phyloP scores from a whole-genome alignment of 2,888 invertebrate genomes.

The Coelinius sp. region DNA sequence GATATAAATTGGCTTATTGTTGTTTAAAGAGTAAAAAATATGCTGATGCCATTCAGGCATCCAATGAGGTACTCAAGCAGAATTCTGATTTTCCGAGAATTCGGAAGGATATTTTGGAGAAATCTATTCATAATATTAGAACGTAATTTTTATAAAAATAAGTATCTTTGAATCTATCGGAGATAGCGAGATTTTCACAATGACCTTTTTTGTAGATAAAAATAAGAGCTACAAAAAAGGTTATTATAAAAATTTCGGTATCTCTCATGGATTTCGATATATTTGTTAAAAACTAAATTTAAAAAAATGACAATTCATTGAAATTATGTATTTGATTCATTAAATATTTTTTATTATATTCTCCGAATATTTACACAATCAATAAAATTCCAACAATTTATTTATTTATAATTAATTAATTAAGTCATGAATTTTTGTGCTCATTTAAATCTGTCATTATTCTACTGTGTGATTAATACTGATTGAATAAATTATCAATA shows the following conservation, averaged over 20 bases:
- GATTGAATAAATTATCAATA: neutral
- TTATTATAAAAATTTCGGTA: neutral
- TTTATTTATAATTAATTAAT: neutral
- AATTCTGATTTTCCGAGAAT: constrained; percentile 93
- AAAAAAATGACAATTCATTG: neutral
- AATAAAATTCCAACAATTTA: constrained; percentile 9
- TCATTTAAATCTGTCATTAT: neutral
- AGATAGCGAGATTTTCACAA: too few relatives aligned
- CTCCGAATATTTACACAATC: constrained; percentile 13
- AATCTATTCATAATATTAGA: constrained; percentile 84
- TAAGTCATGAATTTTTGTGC: constrained; percentile 2
- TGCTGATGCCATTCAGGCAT: constrained; percentile 93
- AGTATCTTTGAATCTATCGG: too few relatives aligned
- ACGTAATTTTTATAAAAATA: constrained; percentile 71
- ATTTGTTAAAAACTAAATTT: neutral
- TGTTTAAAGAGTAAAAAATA: constrained; percentile 90
- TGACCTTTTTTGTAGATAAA: too few relatives aligned
- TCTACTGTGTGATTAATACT: constrained; percentile 12
- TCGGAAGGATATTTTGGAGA: constrained; percentile 93
- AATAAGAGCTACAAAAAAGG: too few relatives aligned
- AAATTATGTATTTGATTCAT: neutral
- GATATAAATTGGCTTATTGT: constrained; percentile 93
- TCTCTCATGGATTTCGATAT: neutral
- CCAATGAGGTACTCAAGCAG: constrained; percentile 84
- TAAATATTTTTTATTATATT: neutral